Conservation (phyloP, 1,140 invertebrate species). For the Dermatophagoides farinae region DNA sequence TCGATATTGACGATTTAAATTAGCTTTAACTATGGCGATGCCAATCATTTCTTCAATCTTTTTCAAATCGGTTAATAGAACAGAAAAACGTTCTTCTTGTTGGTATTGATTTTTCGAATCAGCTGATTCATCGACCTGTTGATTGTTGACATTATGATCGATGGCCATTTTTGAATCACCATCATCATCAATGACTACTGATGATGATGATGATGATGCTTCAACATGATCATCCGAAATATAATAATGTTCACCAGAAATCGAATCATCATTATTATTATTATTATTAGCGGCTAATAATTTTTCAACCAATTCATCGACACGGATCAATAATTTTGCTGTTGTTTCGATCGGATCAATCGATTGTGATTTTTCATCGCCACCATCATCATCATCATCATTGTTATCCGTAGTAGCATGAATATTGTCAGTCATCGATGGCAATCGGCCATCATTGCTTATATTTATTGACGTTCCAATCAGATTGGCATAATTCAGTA, state of each 20-base stretch:
- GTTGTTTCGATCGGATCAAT: not conserved
- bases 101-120: not conserved
- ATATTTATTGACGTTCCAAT: too few relatives aligned
- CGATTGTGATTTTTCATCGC: not conserved
- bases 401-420: too few relatives aligned
- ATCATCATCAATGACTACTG: too few relatives aligned
- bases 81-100: slow-evolving; percentile 9
- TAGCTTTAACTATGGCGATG: slow-evolving; percentile 3
- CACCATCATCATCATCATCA: too few relatives aligned
- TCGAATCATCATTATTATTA: not conserved
- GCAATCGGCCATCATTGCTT: too few relatives aligned
- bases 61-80: not conserved
- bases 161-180: too few relatives aligned
- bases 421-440: too few relatives aligned
- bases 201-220: too few relatives aligned
- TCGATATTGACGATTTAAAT: slow-evolving; percentile 5
- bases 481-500: too few relatives aligned
- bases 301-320: not conserved
- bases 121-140: not conserved
- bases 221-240: not conserved
- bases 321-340: not conserved
- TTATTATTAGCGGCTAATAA: not conserved
- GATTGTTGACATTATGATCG: too few relatives aligned
- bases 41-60: slow-evolving; percentile 2
- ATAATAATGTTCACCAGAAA: not conserved